phyloP scores from a whole-genome alignment of 2,888 invertebrate species.

The Gasteruption jaculator region DNA sequence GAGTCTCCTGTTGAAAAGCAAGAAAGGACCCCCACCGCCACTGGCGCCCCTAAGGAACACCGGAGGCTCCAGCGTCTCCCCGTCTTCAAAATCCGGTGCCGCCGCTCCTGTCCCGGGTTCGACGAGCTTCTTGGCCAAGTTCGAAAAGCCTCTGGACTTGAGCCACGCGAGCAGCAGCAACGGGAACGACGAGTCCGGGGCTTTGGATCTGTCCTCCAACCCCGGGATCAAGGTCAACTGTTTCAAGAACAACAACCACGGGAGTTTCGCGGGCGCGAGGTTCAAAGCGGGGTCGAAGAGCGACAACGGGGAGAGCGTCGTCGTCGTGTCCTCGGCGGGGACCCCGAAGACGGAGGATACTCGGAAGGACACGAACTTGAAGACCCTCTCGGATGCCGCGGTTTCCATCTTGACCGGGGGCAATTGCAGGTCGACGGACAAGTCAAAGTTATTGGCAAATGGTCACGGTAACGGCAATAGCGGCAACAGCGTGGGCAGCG shows the following conservation, averaged over 20 bases:
- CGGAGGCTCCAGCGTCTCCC: too few relatives aligned
- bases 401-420: conserved; percentile 35
- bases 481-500: conserved; percentile 6
- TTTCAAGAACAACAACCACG: conserved; percentile 6
- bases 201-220: conserved; percentile 35
- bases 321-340: too few relatives aligned
- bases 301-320: too few relatives aligned
- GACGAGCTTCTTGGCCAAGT: conserved; percentile 26
- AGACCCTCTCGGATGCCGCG: conserved; percentile 40
- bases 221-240: too few relatives aligned
- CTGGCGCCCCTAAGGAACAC: conserved; percentile 40
- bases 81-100: too few relatives aligned
- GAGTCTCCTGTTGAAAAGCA: background rate
- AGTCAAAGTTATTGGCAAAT: conserved; percentile 20
- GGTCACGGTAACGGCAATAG: conserved; percentile 19
- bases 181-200: too few relatives aligned
- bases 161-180: conserved; percentile 32
- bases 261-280: background rate
- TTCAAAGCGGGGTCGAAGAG: background rate
- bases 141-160: conserved; percentile 39
- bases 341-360: too few relatives aligned
- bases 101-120: conserved; percentile 20
- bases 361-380: conserved; percentile 37
- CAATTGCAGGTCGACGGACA: conserved; percentile 18
- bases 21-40: conserved; percentile 44